A percentile compares a stretch with the other conserved stretches of the same genome.
Conservation (phyloP, 2,888 invertebrate species). For the Volucella bombylans region DNA sequence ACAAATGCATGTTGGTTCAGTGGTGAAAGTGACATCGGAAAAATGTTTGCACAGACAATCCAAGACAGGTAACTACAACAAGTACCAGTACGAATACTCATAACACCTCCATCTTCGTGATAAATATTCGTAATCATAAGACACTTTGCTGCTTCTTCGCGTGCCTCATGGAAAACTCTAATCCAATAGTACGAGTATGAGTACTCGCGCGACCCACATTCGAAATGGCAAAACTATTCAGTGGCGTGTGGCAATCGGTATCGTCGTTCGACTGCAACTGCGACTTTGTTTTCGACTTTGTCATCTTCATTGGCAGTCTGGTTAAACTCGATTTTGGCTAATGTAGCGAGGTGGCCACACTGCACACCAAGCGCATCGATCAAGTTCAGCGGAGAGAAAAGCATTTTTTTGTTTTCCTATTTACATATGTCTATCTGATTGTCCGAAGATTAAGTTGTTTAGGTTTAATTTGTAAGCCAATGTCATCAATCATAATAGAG, state of each 20-base stretch:
- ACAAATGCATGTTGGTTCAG: slow-evolving; percentile 28
- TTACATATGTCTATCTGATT: not conserved
- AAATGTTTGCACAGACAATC: slow-evolving; percentile 37
- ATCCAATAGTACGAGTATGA: slow-evolving; percentile 18
- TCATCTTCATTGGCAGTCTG: slow-evolving; percentile 31
- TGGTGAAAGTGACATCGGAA: slow-evolving; percentile 65
- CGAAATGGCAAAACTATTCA: slow-evolving; percentile 60
- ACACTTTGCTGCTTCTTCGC: too few relatives aligned
- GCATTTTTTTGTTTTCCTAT: slow-evolving; percentile 25
- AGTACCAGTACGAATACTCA: not conserved
- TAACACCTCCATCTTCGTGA: slow-evolving; percentile 49
- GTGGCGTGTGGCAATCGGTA: slow-evolving; percentile 22
- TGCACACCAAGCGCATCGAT: slow-evolving; percentile 59
- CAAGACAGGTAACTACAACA: slow-evolving; percentile 7
- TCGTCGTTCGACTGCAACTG: not conserved
- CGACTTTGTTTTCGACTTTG: too few relatives aligned
- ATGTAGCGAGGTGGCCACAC: slow-evolving; percentile 31
- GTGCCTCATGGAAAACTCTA: slow-evolving; percentile 18
- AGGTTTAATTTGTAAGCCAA: slow-evolving; percentile 1
- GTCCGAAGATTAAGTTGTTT: not conserved
- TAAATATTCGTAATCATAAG: slow-evolving; percentile 34
- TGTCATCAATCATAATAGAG: too few relatives aligned
- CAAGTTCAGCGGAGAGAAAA: slow-evolving; percentile 67
- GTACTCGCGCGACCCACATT: slow-evolving; percentile 60
- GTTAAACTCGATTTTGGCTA: slow-evolving; percentile 54